A percentile compares a stretch with the other conserved stretches of the same genome.
Evolutionary conservation across 2,113 vertebrate species (phyloP).

Genomic region (Cyanistes caeruleus): DNA sequence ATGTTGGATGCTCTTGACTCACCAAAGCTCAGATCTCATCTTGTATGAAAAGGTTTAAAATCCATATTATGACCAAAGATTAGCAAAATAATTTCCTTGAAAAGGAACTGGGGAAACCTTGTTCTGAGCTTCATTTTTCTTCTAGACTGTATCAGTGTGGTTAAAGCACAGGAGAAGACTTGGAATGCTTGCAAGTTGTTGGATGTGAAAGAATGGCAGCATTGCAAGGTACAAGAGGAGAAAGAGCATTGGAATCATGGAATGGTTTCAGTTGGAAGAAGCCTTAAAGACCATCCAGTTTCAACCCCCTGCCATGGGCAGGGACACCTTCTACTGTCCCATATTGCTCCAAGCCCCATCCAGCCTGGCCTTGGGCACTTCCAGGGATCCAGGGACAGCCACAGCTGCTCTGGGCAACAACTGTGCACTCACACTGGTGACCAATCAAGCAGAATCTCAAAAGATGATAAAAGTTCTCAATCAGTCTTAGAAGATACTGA

Average conservation of each 20-base stretch:
- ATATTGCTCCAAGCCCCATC: rapidly evolving
- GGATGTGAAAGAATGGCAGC: neutral
- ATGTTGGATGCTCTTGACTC: neutral
- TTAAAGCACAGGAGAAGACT: neutral
- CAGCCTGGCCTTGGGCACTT: rapidly evolving
- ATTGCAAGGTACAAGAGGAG: neutral
- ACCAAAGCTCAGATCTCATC: neutral
- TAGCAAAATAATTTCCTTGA: neutral
- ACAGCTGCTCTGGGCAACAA: neutral
- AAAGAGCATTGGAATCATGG: neutral
- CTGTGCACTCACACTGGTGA: neutral
- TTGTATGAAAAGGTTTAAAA: neutral
- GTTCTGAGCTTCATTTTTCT: neutral
- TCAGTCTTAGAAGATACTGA: neutral
- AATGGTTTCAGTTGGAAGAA: no score
- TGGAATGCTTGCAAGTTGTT: neutral
- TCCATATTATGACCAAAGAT: neutral
- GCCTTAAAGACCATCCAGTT: neutral
- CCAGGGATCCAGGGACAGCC: neutral
- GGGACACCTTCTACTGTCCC: neutral
- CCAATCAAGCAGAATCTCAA: neutral
- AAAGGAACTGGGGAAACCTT: neutral
- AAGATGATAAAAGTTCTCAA: neutral
- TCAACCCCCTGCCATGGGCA: neutral
- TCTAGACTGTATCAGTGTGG: neutral